Evolutionary conservation across 2,888 invertebrate species (phyloP).

Genomic region (Troglohyphantes excavatus): DNA sequence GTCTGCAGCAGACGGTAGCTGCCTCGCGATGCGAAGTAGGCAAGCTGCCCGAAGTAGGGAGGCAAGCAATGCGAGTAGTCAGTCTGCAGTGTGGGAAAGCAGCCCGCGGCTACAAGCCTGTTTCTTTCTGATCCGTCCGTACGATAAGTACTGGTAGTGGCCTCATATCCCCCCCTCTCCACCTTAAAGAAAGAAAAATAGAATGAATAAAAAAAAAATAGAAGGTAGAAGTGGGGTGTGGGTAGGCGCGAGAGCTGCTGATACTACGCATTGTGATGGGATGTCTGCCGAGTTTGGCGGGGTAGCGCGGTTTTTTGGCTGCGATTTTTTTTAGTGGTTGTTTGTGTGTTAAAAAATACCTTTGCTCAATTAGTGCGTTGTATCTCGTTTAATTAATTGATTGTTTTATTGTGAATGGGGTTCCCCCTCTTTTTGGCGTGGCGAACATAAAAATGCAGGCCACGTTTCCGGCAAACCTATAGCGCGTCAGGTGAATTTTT

Average conservation of each 20-base stretch:
- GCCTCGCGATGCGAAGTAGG: constrained; percentile 56
- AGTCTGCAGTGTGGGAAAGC: constrained; percentile 71
- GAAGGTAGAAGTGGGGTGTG: constrained; percentile 38
- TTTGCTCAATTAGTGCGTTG: not conserved
- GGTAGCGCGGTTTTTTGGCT: not conserved
- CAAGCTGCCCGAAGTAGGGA: constrained; percentile 60
- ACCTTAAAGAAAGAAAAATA: constrained; percentile 45
- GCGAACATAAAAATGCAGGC: not conserved
- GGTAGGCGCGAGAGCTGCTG: constrained; percentile 55
- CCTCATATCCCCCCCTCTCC: constrained; percentile 30
- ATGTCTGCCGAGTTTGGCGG: constrained; percentile 42
- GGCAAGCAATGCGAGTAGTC: constrained; percentile 37
- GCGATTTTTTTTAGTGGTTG: too few species aligned
- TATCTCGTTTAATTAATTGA: not conserved
- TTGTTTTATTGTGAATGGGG: not conserved
- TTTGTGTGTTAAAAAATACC: not conserved
- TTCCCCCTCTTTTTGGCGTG: not conserved
- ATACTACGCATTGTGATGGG: constrained; percentile 21
- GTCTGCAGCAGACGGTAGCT: constrained; percentile 74
- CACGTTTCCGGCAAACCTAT: constrained; percentile 43
- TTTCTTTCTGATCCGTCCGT: constrained; percentile 68
- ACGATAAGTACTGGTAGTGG: constrained; percentile 65
- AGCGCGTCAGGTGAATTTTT: constrained; percentile 44
- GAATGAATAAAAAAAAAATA: constrained; percentile 32
- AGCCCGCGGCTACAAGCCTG: constrained; percentile 72